Percentiles rank a stretch among this genome's conserved stretches.
These are phyloP conservation scores for Catocala nupta DNA, from an alignment of 2,888 invertebrate genomes.

Conservation along the genomic window DNA sequence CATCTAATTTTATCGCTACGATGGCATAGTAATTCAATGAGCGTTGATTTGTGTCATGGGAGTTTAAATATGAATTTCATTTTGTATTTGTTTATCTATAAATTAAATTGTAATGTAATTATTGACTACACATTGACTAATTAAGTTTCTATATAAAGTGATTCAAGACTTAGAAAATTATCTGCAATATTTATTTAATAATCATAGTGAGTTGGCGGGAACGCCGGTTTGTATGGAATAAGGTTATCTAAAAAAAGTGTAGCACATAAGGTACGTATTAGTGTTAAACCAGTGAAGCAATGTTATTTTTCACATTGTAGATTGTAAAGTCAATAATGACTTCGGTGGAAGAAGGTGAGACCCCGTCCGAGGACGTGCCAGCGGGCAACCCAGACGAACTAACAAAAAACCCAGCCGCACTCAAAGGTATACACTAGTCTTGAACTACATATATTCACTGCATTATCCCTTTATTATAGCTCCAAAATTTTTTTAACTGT, in stretches of 20 bases:
- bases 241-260: slow-evolving; percentile 44
- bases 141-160: neutral
- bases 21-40: slow-evolving; percentile 52
- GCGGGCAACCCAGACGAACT: slow-evolving; percentile 88
- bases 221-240: slow-evolving; percentile 43
- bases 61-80: slow-evolving; percentile 20
- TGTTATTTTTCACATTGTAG: slow-evolving; percentile 20
- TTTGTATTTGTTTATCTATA: neutral
- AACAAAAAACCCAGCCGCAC: slow-evolving; percentile 88
- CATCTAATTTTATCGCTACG: slow-evolving; percentile 50
- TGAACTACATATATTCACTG: no score
- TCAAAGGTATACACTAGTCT: slow-evolving; percentile 81
- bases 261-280: no score
- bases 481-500: no score
- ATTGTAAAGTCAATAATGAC: slow-evolving; percentile 64
- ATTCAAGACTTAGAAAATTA: neutral
- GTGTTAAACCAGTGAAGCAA: neutral
- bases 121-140: neutral
- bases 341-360: slow-evolving; percentile 76
- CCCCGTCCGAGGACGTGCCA: slow-evolving; percentile 71
- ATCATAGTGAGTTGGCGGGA: slow-evolving; percentile 66
- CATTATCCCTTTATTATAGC: no score
- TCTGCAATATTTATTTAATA: neutral
- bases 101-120: neutral
- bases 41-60: slow-evolving; percentile 56